phyloP scores from a whole-genome alignment of 2,888 invertebrate genomes.

The Cantharis rustica region DNA sequence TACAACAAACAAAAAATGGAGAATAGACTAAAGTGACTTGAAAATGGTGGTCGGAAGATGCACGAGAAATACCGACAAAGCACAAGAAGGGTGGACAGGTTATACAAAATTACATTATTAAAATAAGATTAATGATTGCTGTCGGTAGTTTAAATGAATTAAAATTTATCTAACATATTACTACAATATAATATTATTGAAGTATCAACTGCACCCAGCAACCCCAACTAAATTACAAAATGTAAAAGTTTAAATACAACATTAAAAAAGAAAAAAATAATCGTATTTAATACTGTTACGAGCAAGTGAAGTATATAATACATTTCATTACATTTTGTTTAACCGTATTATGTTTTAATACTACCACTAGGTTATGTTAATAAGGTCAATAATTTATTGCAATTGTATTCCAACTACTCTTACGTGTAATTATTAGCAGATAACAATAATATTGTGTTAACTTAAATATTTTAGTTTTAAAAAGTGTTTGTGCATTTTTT shows the following conservation, averaged over 20 bases:
- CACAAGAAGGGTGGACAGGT: too few species aligned
- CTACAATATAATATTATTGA: too few species aligned
- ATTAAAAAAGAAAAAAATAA: neutral
- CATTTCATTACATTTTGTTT: conserved; percentile 1
- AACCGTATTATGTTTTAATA: neutral
- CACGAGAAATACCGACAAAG: too few species aligned
- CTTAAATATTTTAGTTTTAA: too few species aligned
- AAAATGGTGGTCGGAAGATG: too few species aligned
- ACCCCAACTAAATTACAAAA: neutral
- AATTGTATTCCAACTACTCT: neutral
- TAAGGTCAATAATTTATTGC: conserved; percentile 3
- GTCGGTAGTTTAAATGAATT: neutral
- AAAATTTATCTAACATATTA: too few species aligned
- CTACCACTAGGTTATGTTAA: neutral
- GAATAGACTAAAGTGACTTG: too few species aligned
- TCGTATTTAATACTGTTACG: neutral
- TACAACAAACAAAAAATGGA: too few species aligned
- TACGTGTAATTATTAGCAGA: neutral
- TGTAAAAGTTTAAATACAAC: neutral
- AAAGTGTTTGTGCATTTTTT: too few species aligned
- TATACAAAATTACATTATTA: too few species aligned
- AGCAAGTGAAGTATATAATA: neutral
- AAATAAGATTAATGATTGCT: neutral
- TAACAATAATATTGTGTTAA: too few species aligned
- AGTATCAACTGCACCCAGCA: neutral